A percentile compares a stretch with the other conserved stretches of the same genome.
phyloP scores from a whole-genome alignment of 2,113 vertebrate species.

The Sciurus niger region DNA sequence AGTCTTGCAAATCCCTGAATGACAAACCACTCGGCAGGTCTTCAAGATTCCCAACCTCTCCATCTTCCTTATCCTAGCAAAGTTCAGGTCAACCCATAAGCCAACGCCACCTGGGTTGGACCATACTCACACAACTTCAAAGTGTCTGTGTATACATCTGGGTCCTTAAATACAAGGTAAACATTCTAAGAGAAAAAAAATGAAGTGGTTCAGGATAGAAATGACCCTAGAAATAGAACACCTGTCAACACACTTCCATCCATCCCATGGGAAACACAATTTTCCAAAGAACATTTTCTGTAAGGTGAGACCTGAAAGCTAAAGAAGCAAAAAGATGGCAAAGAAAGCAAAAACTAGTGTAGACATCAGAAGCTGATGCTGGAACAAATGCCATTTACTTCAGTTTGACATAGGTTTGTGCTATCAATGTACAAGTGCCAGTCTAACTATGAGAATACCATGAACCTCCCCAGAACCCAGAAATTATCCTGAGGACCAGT shows the following conservation, averaged over 20 bases:
- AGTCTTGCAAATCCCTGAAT: neutral
- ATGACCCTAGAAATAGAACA: neutral
- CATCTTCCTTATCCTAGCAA: neutral
- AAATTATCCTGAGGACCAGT: neutral
- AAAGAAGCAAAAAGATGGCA: neutral
- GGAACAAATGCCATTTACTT: neutral
- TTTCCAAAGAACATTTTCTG: neutral
- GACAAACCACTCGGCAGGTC: neutral
- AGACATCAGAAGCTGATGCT: neutral
- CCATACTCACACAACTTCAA: neutral
- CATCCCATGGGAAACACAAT: neutral
- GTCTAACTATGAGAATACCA: neutral
- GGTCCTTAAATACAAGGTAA: neutral
- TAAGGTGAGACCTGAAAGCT: neutral
- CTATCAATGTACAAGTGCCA: neutral
- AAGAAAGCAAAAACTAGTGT: neutral
- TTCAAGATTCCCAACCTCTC: neutral
- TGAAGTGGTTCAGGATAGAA: neutral
- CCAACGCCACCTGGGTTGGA: neutral
- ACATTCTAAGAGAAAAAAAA: constrained; percentile 28
- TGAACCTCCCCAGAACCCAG: neutral
- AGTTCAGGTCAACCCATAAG: neutral
- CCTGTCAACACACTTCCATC: neutral
- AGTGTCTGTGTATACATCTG: neutral
- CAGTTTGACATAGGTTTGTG: neutral